phyloP scores from a whole-genome alignment of 2,797 vertebrate species.

The Onychomys torridus region DNA sequence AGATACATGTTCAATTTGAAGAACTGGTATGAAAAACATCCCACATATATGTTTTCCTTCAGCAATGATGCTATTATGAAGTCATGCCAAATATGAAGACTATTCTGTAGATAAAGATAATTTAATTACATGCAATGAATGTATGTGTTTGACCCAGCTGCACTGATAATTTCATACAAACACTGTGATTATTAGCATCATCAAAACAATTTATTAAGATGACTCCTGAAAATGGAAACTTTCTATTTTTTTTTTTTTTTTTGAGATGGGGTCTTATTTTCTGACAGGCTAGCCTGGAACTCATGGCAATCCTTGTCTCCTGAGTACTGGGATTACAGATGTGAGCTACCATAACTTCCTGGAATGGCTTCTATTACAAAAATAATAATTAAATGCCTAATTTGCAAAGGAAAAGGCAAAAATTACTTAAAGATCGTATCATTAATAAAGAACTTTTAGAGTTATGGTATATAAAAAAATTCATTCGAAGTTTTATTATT shows the following conservation, averaged over 20 bases:
- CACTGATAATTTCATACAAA: slow-evolving; percentile 11
- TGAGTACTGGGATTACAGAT: background rate
- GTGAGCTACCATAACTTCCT: background rate
- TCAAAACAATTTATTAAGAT: slow-evolving; percentile 10
- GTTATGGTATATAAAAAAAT: background rate
- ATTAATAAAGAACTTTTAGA: background rate
- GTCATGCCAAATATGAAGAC: background rate
- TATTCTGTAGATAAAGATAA: slow-evolving; percentile 2
- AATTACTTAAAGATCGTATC: background rate
- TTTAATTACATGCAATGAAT: background rate
- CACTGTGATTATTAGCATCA: background rate
- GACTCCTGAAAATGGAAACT: background rate
- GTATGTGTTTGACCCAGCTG: background rate
- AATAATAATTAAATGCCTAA: background rate
- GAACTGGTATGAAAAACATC: background rate
- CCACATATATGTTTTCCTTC: background rate
- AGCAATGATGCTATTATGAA: background rate
- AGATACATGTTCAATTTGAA: slow-evolving; percentile 7
- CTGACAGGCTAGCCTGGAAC: background rate
- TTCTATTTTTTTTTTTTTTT: background rate
- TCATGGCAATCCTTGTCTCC: background rate
- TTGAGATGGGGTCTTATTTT: background rate
- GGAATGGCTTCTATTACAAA: background rate
- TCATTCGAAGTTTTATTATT: background rate
- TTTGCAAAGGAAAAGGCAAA: background rate